Evolutionary conservation across 1,140 invertebrate species (phyloP).

Genomic region (Papilio glaucus): DNA sequence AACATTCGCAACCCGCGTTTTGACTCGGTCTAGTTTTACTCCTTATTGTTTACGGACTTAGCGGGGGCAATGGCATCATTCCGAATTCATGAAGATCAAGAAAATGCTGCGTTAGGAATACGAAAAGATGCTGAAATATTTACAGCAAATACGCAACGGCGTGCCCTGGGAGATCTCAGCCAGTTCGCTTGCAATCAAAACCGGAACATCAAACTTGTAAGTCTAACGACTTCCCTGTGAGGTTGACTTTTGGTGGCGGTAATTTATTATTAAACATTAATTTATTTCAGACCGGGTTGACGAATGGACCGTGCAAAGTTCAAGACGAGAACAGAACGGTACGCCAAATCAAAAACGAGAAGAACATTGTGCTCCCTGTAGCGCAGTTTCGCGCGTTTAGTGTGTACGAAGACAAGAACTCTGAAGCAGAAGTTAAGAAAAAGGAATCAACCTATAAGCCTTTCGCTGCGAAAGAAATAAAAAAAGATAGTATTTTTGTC

Average conservation of each 20-base stretch:
- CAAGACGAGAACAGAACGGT: slow-evolving; percentile 77
- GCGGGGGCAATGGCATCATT: slow-evolving; percentile 85
- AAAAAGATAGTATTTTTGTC: slow-evolving; percentile 73
- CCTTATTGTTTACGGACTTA: slow-evolving; percentile 71
- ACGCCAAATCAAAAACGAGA: slow-evolving; percentile 77
- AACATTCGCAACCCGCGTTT: slow-evolving; percentile 51
- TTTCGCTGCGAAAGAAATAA: slow-evolving; percentile 66
- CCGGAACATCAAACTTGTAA: slow-evolving; percentile 73
- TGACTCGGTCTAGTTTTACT: slow-evolving; percentile 49
- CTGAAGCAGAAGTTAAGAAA: slow-evolving; percentile 81
- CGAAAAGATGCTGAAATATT: slow-evolving; percentile 77
- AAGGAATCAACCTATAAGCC: slow-evolving; percentile 77
- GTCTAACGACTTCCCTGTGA: slow-evolving; percentile 43
- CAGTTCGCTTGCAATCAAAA: slow-evolving; percentile 77
- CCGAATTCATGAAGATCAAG: slow-evolving; percentile 87
- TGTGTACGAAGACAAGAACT: slow-evolving; percentile 87
- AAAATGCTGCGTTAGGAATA: slow-evolving; percentile 81
- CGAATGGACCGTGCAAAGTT: slow-evolving; percentile 76
- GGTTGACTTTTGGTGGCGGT: background rate
- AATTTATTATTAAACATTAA: slow-evolving; percentile 34
- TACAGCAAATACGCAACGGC: slow-evolving; percentile 82
- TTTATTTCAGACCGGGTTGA: slow-evolving; percentile 66
- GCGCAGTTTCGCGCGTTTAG: slow-evolving; percentile 89
- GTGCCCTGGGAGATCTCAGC: slow-evolving; percentile 80
- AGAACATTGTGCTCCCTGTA: slow-evolving; percentile 83